Conservation (phyloP, 2,888 invertebrate species). For the Clanis bilineata region DNA sequence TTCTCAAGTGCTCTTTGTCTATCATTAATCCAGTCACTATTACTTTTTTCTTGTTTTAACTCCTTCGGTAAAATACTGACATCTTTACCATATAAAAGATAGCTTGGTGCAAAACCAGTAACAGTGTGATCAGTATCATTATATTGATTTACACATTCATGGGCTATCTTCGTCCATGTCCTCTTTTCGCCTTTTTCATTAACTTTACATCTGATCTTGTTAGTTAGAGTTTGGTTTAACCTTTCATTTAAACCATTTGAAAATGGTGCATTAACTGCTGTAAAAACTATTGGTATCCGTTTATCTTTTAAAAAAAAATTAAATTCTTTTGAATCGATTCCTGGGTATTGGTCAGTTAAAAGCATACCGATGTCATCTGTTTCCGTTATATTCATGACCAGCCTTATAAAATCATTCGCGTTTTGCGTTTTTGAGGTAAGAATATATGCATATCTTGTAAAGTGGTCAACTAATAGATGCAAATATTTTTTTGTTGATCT, state of each 20-base stretch:
- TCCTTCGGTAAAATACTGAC: not conserved
- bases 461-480: slow-evolving; percentile 32
- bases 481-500: slow-evolving; percentile 27
- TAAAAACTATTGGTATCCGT: slow-evolving; percentile 36
- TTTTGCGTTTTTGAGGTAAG: slow-evolving; percentile 28
- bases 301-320: slow-evolving; percentile 19
- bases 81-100: not conserved
- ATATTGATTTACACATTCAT: slow-evolving; percentile 7
- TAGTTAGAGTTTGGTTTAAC: slow-evolving; percentile 32
- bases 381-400: slow-evolving; percentile 22
- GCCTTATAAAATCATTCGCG: slow-evolving; percentile 22
- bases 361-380: slow-evolving; percentile 26
- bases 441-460: slow-evolving; percentile 32
- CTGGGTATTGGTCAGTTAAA: slow-evolving; percentile 31
- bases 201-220: slow-evolving; percentile 15
- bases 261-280: slow-evolving; percentile 37
- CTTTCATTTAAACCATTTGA: slow-evolving; percentile 36
- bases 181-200: not conserved
- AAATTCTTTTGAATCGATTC: slow-evolving; percentile 16
- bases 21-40: not conserved
- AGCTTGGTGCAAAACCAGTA: not conserved
- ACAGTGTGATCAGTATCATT: not conserved
- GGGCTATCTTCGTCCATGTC: slow-evolving; percentile 4
- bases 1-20: not conserved
- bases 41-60: not conserved